Evolutionary conservation across 2,888 invertebrate species (phyloP), one percentile per base, ranked within the genome.

Genomic region (Drosophila greeni): DNA sequence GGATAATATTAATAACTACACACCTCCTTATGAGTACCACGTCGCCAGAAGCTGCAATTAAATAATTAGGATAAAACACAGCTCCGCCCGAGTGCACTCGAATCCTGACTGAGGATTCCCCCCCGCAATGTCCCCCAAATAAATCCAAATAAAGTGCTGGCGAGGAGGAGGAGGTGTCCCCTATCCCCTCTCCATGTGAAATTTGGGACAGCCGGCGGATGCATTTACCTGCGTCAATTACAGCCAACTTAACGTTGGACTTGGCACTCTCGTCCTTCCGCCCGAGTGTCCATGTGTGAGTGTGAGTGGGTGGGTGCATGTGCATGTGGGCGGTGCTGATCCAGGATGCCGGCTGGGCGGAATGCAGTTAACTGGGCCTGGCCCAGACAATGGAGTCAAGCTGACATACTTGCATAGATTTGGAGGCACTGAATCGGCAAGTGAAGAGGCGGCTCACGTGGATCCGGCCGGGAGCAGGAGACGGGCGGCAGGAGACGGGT

Each of bases 351-450:
- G 12, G 16, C 16, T 9, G 47, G 43, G 40, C 43, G 48, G 18
- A 60, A 37, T 60, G 59, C 58, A 57, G 62, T 61, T 62, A 37
- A 62, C 61, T 62, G 43, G 49, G 43, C 34, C 43, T 33, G 18
- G 14, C 52, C 45, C 59, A 79, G 79, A 79, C 75, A 78, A 78
- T 70, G 70, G 58, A 58, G 45, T 64, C 47, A 61, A 42, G 81
- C 64, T 75, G 78, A 70, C 76, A 77, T 48, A 75, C 47, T 72
- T 75, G 61, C 74, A 74, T 58, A 51, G 66, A 59, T 60, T 66
- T 54, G 42, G 29, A 37, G 51, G 53, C 51, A 20, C 53, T 43
- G 16, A 42, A 33, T 33, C 9, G 16, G 39, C 24, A 26, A 16
- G 18, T 9, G n/a, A 24, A 4, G 26, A 29, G 48, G 20, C 24